Conservation (phyloP, 2,888 invertebrate genomes). For the Tyria jacobaeae region DNA sequence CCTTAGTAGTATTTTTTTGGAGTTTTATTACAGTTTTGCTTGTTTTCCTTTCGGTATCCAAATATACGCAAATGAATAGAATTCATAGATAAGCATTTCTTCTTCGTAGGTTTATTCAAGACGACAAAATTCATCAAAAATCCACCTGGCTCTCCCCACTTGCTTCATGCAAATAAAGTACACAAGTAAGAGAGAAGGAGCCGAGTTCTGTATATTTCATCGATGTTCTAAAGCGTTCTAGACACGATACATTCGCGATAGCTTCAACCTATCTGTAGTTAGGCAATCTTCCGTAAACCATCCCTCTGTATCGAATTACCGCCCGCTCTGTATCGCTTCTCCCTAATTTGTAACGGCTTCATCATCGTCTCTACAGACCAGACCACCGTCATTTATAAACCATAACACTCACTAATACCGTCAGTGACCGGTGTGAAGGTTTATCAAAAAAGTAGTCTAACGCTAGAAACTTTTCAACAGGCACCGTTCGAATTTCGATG, state of each 20-base stretch:
- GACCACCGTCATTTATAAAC: slow-evolving; percentile 25
- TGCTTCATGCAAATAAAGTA: slow-evolving; percentile 84
- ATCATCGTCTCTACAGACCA: slow-evolving; percentile 31
- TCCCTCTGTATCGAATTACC: slow-evolving; percentile 46
- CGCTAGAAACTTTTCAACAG: slow-evolving; percentile 52
- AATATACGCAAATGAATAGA: slow-evolving; percentile 13
- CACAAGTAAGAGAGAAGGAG: slow-evolving; percentile 76
- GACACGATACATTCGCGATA: slow-evolving; percentile 62
- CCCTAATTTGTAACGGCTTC: slow-evolving; percentile 37
- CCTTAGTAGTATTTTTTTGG: not conserved
- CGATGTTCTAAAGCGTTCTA: slow-evolving; percentile 55
- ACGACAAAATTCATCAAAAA: slow-evolving; percentile 82
- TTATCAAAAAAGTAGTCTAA: not conserved
- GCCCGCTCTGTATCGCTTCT: slow-evolving; percentile 47
- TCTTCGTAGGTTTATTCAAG: slow-evolving; percentile 83
- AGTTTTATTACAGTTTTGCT: slow-evolving; percentile 19
- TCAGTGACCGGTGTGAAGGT: slow-evolving; percentile 22
- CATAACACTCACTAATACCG: slow-evolving; percentile 29
- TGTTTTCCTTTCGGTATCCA: slow-evolving; percentile 10
- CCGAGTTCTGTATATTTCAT: slow-evolving; percentile 65
- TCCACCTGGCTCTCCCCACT: slow-evolving; percentile 80
- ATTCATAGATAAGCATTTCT: slow-evolving; percentile 60
- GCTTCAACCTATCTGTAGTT: slow-evolving; percentile 70
- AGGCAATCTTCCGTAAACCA: slow-evolving; percentile 55
- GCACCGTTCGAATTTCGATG: slow-evolving; percentile 82